Evolutionary conservation across 2,888 invertebrate genomes (phyloP).

Genomic region (Macaria notata): DNA sequence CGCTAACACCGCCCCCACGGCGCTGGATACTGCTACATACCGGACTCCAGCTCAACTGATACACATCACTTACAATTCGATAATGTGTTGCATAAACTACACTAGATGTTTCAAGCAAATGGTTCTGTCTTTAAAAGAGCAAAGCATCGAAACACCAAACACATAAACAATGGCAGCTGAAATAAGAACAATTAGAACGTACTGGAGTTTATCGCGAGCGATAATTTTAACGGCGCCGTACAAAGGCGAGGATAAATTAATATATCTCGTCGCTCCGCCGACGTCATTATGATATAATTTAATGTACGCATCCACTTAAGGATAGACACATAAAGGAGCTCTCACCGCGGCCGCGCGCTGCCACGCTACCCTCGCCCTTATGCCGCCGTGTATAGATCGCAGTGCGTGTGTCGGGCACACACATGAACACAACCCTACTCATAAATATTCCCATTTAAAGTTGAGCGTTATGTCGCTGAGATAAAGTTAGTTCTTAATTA

Average conservation of each 20-base stretch:
- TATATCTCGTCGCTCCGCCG: constrained; percentile 14
- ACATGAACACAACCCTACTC: constrained; percentile 12
- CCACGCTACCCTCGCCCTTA: constrained; percentile 12
- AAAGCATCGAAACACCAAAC: no score
- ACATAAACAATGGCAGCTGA: background rate
- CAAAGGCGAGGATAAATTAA: constrained; percentile 27
- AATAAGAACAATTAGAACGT: constrained; percentile 24
- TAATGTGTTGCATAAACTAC: no score
- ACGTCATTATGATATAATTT: constrained; percentile 31
- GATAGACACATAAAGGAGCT: constrained; percentile 21
- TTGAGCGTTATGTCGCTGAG: constrained; percentile 19
- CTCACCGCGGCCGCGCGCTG: constrained; percentile 15
- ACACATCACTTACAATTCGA: background rate
- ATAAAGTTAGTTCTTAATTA: constrained; percentile 22
- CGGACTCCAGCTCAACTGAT: background rate
- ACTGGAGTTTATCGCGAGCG: constrained; percentile 26
- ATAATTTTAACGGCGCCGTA: constrained; percentile 31
- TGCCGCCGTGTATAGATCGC: constrained; percentile 2
- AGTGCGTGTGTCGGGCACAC: background rate
- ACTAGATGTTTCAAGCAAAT: no score
- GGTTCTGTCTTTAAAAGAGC: no score
- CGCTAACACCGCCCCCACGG: constrained; percentile 1
- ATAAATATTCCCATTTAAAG: constrained; percentile 20
- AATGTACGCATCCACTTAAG: constrained; percentile 31
- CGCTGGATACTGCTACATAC: background rate